Percentiles rank a stretch among this genome's conserved stretches.
Evolutionary conservation across 2,888 invertebrate genomes (phyloP).

Genomic region (Globia sparganii): DNA sequence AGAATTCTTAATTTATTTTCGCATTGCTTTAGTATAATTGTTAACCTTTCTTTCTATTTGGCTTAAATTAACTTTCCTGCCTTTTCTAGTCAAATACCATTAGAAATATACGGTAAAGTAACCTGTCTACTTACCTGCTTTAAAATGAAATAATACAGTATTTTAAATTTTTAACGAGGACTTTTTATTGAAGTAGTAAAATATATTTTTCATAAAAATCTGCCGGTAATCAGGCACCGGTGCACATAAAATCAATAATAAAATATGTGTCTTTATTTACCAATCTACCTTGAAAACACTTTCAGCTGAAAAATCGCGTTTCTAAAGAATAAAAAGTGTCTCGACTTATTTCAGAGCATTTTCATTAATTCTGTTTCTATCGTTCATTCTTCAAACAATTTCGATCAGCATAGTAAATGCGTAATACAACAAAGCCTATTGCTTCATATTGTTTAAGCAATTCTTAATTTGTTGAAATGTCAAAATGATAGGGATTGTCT

Average conservation of each 20-base stretch:
- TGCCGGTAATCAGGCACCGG: not conserved
- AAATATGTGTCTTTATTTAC: slow-evolving; percentile 6
- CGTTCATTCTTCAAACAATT: not conserved
- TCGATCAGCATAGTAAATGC: not conserved
- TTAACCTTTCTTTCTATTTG: not conserved
- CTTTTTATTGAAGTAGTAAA: slow-evolving; percentile 28
- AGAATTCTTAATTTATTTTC: slow-evolving; percentile 15
- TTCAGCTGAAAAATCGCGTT: not conserved
- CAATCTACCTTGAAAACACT: not conserved
- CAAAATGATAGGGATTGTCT: too few relatives aligned
- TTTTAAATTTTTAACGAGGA: not conserved
- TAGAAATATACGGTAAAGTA: not conserved
- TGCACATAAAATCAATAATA: slow-evolving; percentile 1
- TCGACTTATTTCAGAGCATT: not conserved
- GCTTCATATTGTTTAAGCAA: too few relatives aligned
- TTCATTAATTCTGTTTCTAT: not conserved
- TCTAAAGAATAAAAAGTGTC: not conserved
- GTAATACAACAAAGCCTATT: not conserved
- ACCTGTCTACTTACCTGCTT: not conserved
- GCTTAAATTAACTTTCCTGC: not conserved
- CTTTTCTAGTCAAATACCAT: not conserved
- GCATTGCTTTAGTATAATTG: not conserved
- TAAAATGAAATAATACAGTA: not conserved
- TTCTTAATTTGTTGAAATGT: not conserved
- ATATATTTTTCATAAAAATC: slow-evolving; percentile 4